phyloP scores from a whole-genome alignment of 2,797 vertebrate genomes.

The Echeneis naucrates region DNA sequence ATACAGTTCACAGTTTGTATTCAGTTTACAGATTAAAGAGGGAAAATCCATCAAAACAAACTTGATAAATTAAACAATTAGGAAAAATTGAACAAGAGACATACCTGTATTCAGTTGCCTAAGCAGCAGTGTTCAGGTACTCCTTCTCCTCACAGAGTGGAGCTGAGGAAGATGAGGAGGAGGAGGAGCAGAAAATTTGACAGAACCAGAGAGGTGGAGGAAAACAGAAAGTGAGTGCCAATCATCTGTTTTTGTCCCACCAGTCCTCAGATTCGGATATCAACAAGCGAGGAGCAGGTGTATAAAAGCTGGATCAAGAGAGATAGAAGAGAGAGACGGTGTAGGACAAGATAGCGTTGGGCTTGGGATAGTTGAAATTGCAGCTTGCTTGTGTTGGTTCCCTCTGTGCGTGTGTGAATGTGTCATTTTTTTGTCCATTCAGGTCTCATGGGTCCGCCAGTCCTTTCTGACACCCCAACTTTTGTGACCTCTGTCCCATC shows the following conservation, averaged over 20 bases:
- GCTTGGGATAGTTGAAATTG: slow-evolving; percentile 36
- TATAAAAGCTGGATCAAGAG: slow-evolving; percentile 42
- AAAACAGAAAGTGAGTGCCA: slow-evolving; percentile 33
- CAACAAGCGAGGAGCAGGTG: slow-evolving; percentile 63
- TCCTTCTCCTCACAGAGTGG: slow-evolving; percentile 44
- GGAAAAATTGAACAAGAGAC: slow-evolving; percentile 20
- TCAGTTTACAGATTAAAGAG: neutral
- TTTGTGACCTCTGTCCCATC: slow-evolving; percentile 66
- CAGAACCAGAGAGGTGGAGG: slow-evolving; percentile 41
- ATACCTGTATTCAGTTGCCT: slow-evolving; percentile 66
- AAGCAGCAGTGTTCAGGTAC: slow-evolving; percentile 37
- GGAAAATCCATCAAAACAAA: neutral
- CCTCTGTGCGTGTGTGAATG: slow-evolving; percentile 33
- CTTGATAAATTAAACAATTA: slow-evolving; percentile 19
- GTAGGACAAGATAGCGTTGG: slow-evolving; percentile 41
- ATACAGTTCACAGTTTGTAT: neutral
- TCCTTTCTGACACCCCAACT: slow-evolving; percentile 61
- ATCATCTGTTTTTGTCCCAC: slow-evolving; percentile 44
- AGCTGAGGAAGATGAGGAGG: slow-evolving; percentile 26
- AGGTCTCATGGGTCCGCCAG: slow-evolving; percentile 66
- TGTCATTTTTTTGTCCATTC: slow-evolving; percentile 65
- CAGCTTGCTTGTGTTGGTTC: slow-evolving; percentile 28
- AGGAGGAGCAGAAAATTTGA: slow-evolving; percentile 18
- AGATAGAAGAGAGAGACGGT: slow-evolving; percentile 26
- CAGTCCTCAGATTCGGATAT: slow-evolving; percentile 36